Evolutionary conservation across 2,888 invertebrate genomes (phyloP).

Genomic region (Caenorhabditis imperialis): DNA sequence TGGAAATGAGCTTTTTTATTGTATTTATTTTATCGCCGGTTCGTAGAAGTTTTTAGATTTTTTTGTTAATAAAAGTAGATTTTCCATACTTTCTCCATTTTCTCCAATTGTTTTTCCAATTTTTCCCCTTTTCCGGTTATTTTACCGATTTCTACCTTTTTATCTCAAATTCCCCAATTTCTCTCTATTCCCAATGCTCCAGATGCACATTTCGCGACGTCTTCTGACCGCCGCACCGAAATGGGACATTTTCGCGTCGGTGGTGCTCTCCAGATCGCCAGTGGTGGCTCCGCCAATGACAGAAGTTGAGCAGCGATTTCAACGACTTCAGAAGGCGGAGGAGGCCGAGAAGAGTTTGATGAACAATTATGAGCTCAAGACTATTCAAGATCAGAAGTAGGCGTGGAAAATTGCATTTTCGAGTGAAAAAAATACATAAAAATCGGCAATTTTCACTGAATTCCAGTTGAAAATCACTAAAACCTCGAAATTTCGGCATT

Average conservation of each 20-base stretch:
- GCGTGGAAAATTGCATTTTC: neutral
- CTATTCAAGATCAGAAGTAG: slow-evolving; percentile 70
- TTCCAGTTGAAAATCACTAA: neutral
- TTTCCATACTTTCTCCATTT: neutral
- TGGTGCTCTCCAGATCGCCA: slow-evolving; percentile 68
- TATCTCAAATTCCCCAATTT: neutral
- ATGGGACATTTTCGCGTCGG: slow-evolving; percentile 71
- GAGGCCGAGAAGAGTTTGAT: slow-evolving; percentile 69
- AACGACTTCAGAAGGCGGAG: slow-evolving; percentile 45
- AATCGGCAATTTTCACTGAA: neutral
- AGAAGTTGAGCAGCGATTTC: slow-evolving; percentile 64
- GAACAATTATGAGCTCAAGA: slow-evolving; percentile 72
- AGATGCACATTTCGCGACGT: slow-evolving; percentile 15
- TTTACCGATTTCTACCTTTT: neutral
- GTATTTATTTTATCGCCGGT: neutral
- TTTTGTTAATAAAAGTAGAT: neutral
- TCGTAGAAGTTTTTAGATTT: neutral
- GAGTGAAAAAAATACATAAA: slow-evolving; percentile 1
- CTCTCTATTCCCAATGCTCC: neutral
- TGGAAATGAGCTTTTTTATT: slow-evolving; percentile 1
- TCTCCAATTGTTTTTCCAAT: neutral
- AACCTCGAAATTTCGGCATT: neutral
- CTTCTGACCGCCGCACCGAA: slow-evolving; percentile 13
- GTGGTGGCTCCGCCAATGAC: slow-evolving; percentile 71
- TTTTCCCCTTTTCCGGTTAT: neutral